phyloP scores from a whole-genome alignment of 2,797 vertebrate species.

The Hemibagrus guttatus region DNA sequence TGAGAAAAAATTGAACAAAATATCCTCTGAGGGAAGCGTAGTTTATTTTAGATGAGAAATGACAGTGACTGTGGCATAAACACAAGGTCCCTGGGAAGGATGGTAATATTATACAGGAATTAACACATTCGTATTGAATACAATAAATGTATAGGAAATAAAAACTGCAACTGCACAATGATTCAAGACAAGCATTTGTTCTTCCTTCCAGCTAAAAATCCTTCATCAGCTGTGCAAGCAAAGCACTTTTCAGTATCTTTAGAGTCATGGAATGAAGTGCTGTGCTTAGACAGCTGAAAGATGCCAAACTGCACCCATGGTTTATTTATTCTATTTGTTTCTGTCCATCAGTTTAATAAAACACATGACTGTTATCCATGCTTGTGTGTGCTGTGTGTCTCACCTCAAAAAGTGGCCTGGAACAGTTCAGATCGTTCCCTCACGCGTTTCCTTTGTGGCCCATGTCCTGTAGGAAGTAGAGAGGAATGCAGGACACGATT shows the following conservation, averaged over 20 bases:
- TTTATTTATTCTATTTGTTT: not conserved
- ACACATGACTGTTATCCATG: not conserved
- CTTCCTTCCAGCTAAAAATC: not conserved
- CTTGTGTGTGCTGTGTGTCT: not conserved
- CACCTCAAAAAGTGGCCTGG: constrained; percentile 38
- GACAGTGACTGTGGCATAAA: not conserved
- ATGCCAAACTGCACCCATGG: too few relatives aligned
- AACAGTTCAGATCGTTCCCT: constrained; percentile 46
- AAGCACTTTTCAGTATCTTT: not conserved
- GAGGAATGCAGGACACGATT: not conserved
- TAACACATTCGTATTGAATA: not conserved
- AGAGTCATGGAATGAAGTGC: not conserved
- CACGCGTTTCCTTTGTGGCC: constrained; percentile 42
- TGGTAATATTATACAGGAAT: not conserved
- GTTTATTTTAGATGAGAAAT: not conserved
- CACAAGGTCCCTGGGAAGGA: not conserved
- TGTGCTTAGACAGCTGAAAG: not conserved
- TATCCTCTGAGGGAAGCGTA: not conserved
- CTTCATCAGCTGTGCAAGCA: constrained; percentile 8
- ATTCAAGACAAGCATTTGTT: not conserved
- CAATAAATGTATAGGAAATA: not conserved
- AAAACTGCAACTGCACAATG: not conserved
- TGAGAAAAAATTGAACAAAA: not conserved
- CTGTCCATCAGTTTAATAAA: not conserved
- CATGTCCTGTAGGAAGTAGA: constrained; percentile 51